These are phyloP conservation scores for Belonocnema kinseyi DNA, from an alignment of 1,140 invertebrate genomes.

Conservation along the genomic window DNA sequence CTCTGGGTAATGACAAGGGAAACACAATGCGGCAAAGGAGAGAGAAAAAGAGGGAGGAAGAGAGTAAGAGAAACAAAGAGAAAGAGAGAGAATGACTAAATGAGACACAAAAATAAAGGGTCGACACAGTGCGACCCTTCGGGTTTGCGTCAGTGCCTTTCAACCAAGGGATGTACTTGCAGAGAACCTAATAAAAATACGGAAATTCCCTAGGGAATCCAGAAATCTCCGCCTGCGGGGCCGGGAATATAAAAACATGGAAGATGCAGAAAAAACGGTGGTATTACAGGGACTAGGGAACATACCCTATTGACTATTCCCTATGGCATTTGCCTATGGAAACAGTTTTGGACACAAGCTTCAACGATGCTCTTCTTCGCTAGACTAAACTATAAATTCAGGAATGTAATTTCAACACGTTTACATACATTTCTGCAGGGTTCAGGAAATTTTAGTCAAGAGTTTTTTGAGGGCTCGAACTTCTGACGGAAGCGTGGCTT, in stretches of 20 bases:
- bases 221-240: conserved; percentile 5
- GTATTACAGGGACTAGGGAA: not conserved
- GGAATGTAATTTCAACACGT: not conserved
- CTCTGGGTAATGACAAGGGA: conserved; percentile 19
- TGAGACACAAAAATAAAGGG: conserved; percentile 28
- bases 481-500: not conserved
- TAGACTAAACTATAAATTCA: not conserved
- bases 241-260: not conserved
- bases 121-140: conserved; percentile 20
- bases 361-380: not conserved
- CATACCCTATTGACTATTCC: no score
- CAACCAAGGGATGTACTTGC: conserved; percentile 15
- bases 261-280: not conserved
- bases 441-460: not conserved
- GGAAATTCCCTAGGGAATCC: conserved; percentile 16
- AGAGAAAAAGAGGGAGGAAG: not conserved
- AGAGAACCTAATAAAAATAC: conserved; percentile 19
- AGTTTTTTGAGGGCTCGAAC: not conserved
- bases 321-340: not conserved
- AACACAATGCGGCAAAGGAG: conserved; percentile 23
- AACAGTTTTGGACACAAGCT: not conserved
- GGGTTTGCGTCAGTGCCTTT: conserved; percentile 26
- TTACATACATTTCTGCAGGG: not conserved
- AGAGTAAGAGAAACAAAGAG: conserved; percentile 2
- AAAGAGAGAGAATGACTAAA: not conserved